Base-by-base conservation (phyloP, 2,113 vertebrate genomes). In the Indicator maculatus region DNA sequence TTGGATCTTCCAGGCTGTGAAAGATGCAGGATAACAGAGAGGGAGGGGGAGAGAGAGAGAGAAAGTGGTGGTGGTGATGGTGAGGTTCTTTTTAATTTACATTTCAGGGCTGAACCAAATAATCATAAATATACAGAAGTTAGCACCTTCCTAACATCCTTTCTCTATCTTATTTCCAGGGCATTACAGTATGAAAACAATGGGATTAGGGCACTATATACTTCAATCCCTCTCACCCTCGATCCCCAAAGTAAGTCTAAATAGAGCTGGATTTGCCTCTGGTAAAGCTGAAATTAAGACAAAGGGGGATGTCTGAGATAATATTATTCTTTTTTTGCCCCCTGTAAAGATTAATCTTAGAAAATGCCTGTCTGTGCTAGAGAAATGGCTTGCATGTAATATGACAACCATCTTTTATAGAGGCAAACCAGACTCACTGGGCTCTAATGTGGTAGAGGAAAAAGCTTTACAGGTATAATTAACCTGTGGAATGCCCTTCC, bases 71-170 rank as follows among this genome's bases (percentile, higher is more conserved):
- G 38, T 65, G 71, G 41, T 44, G 30, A 18, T 14, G 71, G 80
- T 20, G 75, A 81, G 90, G 84, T 84, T 83, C 67, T 89, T 96
- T 92, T 80, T 75, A 88, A 95, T 97, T 91, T 91, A 65, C 52
- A 33, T 95, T 95, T 94, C 81, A 89, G 90, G 63, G 80, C 83
- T 96, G 84, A 95, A 95, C 47, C 86, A 90, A 52, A 50, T 26
- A 76, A 96, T 88, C 79, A 89, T 90, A 96, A 96, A 88, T 55
- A 75, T 17, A 90, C 52, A 88, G 79, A 91, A 95, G 67, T 83
- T 83, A 90, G 31, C 58, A 75, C 47, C 65, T 90, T 81, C 31
- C 58, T 47, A 83, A 61, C 47, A 52, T 77, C 16, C 24, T 36
- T 67, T 41, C 0, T 2, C 67, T 88, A 60, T 69, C 28, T 87